phyloP scores from a whole-genome alignment of 2,113 vertebrate genomes.

The Etia nguti region DNA sequence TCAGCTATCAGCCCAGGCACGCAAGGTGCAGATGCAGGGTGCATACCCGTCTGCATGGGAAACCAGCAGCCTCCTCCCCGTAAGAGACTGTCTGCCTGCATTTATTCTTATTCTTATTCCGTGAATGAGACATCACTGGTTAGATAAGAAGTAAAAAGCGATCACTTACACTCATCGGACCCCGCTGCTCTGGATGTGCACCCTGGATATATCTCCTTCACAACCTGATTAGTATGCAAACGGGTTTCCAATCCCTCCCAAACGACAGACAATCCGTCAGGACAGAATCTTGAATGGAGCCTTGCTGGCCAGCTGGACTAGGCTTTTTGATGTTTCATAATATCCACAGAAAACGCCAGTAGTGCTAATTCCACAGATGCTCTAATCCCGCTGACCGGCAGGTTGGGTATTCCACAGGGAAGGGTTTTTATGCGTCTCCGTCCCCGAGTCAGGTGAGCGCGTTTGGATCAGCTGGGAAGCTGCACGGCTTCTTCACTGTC shows the following conservation, averaged over 20 bases:
- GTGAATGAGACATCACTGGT: background rate
- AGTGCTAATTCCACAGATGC: conserved; percentile 1
- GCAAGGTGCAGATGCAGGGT: conserved; percentile 45
- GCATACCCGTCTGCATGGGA: background rate
- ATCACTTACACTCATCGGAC: conserved; percentile 67
- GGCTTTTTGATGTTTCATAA: conserved; percentile 11
- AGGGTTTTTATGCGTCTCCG: background rate
- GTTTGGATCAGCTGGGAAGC: conserved; percentile 27
- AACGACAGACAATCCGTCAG: conserved; percentile 41
- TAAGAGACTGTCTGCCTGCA: background rate
- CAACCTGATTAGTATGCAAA: conserved; percentile 60
- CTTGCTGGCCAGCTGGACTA: conserved; percentile 1
- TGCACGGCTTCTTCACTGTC: background rate
- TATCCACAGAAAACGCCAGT: conserved; percentile 28
- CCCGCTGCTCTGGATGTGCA: conserved; percentile 40
- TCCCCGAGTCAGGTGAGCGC: conserved; percentile 50
- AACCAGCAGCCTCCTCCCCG: background rate
- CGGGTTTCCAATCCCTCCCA: conserved; percentile 34
- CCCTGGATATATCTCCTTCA: conserved; percentile 31
- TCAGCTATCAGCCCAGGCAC: background rate
- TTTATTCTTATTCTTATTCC: background rate
- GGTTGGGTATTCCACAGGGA: conserved; percentile 1
- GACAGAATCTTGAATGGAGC: conserved; percentile 43
- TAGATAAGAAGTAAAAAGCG: conserved; percentile 4
- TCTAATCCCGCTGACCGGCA: background rate